Percentiles rank a stretch among this genome's conserved stretches.
Conservation (phyloP, 2,113 vertebrate genomes). For the Narcine bancroftii region DNA sequence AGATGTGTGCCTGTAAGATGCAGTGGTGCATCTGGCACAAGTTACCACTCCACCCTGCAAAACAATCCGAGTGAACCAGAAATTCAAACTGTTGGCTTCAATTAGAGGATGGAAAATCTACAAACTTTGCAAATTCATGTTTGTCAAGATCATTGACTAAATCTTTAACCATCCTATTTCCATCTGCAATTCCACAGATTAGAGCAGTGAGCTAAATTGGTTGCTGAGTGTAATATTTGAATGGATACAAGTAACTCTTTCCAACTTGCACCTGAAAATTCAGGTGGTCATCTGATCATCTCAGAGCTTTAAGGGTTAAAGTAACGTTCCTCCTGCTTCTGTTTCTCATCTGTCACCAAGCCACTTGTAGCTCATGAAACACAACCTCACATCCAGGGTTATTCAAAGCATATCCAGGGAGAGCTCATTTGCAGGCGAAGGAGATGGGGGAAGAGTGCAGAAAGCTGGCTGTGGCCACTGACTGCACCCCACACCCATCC, state of each 20-base stretch:
- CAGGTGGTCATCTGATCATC: neutral
- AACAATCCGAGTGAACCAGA: neutral
- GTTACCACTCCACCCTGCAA: neutral
- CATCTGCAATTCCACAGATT: neutral
- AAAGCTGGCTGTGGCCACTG: neutral
- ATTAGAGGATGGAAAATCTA: neutral
- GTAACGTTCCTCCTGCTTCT: neutral
- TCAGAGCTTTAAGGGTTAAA: neutral
- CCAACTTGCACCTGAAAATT: neutral
- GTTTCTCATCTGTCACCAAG: slow-evolving; percentile 16
- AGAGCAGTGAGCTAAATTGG: neutral
- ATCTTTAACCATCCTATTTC: neutral
- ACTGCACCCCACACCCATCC: neutral
- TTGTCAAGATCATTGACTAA: neutral
- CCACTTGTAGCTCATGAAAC: slow-evolving; percentile 14
- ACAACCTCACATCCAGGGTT: neutral
- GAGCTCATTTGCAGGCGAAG: neutral
- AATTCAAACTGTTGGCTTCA: neutral
- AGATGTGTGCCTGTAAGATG: neutral
- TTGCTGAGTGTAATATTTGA: too few relatives aligned
- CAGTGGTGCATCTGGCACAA: neutral
- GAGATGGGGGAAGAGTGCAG: neutral
- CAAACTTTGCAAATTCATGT: neutral
- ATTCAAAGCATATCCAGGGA: neutral
- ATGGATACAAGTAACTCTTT: neutral